Conservation (phyloP, 2,888 invertebrate species). For the Acleris literana region DNA sequence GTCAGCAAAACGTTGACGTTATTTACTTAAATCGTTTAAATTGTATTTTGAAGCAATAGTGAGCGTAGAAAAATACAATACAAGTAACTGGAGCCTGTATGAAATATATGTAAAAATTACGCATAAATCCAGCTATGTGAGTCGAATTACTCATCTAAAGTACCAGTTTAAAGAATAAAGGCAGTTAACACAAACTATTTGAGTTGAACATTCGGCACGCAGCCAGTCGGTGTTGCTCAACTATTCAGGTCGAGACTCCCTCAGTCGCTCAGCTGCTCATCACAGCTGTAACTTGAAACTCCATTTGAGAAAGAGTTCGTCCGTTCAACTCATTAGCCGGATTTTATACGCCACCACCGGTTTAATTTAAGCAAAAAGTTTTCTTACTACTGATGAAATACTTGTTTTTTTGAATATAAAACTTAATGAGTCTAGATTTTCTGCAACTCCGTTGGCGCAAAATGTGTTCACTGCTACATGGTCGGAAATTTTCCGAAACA, state of each 20-base stretch:
- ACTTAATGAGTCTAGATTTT: too few species aligned
- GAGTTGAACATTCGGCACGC: slow-evolving; percentile 76
- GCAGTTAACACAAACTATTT: slow-evolving; percentile 79
- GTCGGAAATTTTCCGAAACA: too few species aligned
- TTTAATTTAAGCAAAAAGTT: slow-evolving; percentile 22
- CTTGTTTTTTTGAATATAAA: too few species aligned
- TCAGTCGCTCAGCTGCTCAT: slow-evolving; percentile 72
- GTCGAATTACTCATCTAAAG: slow-evolving; percentile 4
- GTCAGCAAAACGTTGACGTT: too few species aligned
- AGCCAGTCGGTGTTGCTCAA: slow-evolving; percentile 71
- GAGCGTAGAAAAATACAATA: too few species aligned
- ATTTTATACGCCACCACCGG: slow-evolving; percentile 29
- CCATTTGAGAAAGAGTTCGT: slow-evolving; percentile 52
- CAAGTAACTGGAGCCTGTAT: not conserved
- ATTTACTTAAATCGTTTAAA: too few species aligned
- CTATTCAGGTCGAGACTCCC: slow-evolving; percentile 78
- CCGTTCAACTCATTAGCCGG: slow-evolving; percentile 45
- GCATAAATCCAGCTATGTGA: not conserved
- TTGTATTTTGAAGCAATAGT: too few species aligned
- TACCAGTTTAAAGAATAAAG: slow-evolving; percentile 69
- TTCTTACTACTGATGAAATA: not conserved
- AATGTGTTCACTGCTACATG: too few species aligned
- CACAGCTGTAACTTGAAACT: slow-evolving; percentile 62
- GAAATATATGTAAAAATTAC: not conserved
- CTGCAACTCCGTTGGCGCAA: too few species aligned